A percentile compares a stretch with the other conserved stretches of the same genome.
Conservation (phyloP, 2,888 invertebrate genomes). For the Ormia ochracea region DNA sequence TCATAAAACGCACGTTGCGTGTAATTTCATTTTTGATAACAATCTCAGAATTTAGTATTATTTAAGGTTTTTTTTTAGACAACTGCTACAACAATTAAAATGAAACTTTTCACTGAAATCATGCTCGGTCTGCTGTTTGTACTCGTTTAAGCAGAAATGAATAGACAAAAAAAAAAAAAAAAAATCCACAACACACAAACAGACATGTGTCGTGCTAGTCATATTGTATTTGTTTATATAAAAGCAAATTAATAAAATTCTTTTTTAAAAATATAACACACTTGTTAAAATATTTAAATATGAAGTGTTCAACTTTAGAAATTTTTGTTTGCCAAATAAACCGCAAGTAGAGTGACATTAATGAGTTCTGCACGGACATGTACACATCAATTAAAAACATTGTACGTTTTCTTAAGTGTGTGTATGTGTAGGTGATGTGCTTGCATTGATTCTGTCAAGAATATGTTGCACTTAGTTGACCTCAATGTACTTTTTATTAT, state of each 20-base stretch:
- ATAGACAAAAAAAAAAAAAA: background rate
- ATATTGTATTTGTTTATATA: conserved; percentile 66
- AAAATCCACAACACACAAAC: too few species aligned
- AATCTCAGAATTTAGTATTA: conserved; percentile 68
- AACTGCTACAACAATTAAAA: conserved; percentile 64
- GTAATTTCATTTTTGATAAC: conserved; percentile 74
- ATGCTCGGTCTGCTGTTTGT: background rate
- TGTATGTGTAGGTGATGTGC: too few species aligned
- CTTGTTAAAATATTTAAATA: too few species aligned
- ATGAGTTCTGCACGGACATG: too few species aligned
- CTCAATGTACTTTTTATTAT: too few species aligned
- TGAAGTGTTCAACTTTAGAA: too few species aligned
- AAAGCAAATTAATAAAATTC: conserved; percentile 64
- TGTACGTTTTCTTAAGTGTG: too few species aligned
- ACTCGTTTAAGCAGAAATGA: background rate
- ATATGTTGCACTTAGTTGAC: too few species aligned
- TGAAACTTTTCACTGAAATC: background rate
- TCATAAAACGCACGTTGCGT: conserved; percentile 73
- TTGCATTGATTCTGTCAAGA: too few species aligned
- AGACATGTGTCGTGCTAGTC: background rate
- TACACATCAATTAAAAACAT: too few species aligned
- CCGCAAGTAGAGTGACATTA: too few species aligned
- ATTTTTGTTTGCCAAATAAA: too few species aligned
- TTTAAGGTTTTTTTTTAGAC: conserved; percentile 71
- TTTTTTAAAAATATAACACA: conserved; percentile 21